These are phyloP conservation scores for Euplexia lucipara DNA, from an alignment of 2,888 invertebrate genomes.

Conservation along the genomic window DNA sequence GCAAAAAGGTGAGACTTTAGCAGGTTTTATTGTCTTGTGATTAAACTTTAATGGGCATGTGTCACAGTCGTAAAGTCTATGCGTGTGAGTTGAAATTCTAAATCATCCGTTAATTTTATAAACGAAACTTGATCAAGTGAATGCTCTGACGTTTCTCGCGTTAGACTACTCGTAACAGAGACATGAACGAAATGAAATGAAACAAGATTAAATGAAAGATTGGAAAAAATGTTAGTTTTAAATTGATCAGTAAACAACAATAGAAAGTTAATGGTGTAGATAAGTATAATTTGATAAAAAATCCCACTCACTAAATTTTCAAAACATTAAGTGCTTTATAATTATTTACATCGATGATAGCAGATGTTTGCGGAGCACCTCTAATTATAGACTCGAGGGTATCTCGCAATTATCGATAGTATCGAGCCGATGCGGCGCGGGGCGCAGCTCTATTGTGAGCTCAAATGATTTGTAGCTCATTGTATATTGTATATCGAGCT, in stretches of 20 bases:
- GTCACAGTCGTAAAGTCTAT: constrained; percentile 22
- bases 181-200: background rate
- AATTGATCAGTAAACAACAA: background rate
- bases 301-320: background rate
- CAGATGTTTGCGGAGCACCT: constrained; percentile 56
- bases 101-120: constrained; percentile 28
- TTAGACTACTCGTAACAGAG: background rate
- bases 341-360: constrained; percentile 50
- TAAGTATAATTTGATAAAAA: constrained; percentile 15
- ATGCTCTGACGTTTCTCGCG: background rate
- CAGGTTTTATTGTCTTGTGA: constrained; percentile 45
- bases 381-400: constrained; percentile 61
- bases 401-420: constrained; percentile 69
- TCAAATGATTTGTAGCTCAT: constrained; percentile 59
- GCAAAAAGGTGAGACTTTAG: constrained; percentile 47
- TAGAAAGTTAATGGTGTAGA: background rate
- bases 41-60: constrained; percentile 37
- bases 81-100: constrained; percentile 22
- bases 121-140: background rate
- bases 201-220: background rate
- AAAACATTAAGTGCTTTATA: constrained; percentile 33
- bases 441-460: constrained; percentile 63
- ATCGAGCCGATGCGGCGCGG: constrained; percentile 59
- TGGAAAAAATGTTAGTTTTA: background rate
- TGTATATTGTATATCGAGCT: constrained; percentile 53